Evolutionary conservation across 2,888 invertebrate species (phyloP).

Genomic region (Lasioglossum calceatum): DNA sequence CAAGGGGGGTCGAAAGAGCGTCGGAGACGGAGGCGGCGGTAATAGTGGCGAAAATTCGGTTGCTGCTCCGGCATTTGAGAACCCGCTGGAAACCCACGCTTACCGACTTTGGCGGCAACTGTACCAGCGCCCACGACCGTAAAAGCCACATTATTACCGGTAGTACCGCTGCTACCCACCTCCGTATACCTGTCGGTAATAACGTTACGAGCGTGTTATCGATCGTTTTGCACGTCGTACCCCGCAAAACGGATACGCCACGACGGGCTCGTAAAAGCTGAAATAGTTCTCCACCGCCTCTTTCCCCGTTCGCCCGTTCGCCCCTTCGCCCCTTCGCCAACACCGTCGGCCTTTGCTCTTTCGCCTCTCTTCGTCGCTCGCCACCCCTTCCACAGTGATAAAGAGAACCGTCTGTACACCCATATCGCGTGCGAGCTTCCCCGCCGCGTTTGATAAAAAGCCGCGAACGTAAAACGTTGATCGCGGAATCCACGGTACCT

Average conservation of each 20-base stretch:
- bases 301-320: slow-evolving; percentile 5
- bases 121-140: slow-evolving; percentile 71
- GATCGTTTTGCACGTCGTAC: slow-evolving; percentile 79
- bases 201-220: slow-evolving; percentile 80
- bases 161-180: slow-evolving; percentile 74
- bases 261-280: slow-evolving; percentile 74
- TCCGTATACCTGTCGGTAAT: slow-evolving; percentile 78
- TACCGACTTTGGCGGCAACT: slow-evolving; percentile 72
- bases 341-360: background rate
- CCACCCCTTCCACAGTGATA: slow-evolving; percentile 26
- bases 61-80: slow-evolving; percentile 57
- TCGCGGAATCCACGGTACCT: background rate
- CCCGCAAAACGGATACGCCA: slow-evolving; percentile 76
- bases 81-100: slow-evolving; percentile 66
- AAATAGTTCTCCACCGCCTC: slow-evolving; percentile 61
- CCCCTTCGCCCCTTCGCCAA: background rate
- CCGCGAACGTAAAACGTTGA: slow-evolving; percentile 20
- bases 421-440: slow-evolving; percentile 19
- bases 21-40: slow-evolving; percentile 38
- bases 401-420: slow-evolving; percentile 5
- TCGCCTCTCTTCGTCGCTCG: slow-evolving; percentile 16
- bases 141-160: slow-evolving; percentile 78
- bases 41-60: slow-evolving; percentile 61
- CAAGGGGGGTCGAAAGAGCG: background rate
- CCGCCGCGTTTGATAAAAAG: slow-evolving; percentile 41